Base-by-base conservation (phyloP, 2,113 vertebrate species). In the Tringa solitaria region DNA sequence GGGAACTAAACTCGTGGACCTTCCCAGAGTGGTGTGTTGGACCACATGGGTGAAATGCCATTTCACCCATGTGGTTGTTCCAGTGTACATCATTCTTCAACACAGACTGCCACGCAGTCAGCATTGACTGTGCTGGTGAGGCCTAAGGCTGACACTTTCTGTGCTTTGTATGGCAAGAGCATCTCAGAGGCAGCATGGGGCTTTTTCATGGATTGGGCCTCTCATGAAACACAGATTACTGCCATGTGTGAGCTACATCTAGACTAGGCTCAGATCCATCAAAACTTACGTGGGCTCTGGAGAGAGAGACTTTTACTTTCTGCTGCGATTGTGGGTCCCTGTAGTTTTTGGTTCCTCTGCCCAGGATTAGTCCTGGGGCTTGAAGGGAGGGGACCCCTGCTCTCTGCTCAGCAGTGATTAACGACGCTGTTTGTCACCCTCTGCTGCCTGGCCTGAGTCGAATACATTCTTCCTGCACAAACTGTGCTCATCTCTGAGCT, bases 391-490 rank as follows among this genome's bases (percentile, higher is more conserved):
- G 4, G 8, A 46, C n/a, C n/a, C 61, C 11, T 68, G 12, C 12
- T 70, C 20, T 22, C 43, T 39, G 35, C 4, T 83, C 37, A 32
- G 45, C 0, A 3, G 41, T 68, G 54, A 65, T 35, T 60, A 73
- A 59, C 0, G 0, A 23, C 61, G 53, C 10, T 1, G 0, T 30
- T 69, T 90, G 30, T 76, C 32, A 87, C 21, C 8, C 41, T 87
- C 57, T 69, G 46, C 41, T 53, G 39, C 17, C 39, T 46, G 57
- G 27, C 8, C 1, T 45, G 24, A 13, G 26, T 18, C 91, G 54
- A 37, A 59, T 20, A 28, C 37, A 50, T 28, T 59, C 16, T 67
- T 75, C 75, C 48, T 68, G 18, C 24, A 48, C 11, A 23, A 84
- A 45, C 26, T 53, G 20, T 68, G 65, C 17, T 73, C 32, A 57